Evolutionary conservation across 2,888 invertebrate genomes (phyloP).

Genomic region (Tricholauxania praeusta): DNA sequence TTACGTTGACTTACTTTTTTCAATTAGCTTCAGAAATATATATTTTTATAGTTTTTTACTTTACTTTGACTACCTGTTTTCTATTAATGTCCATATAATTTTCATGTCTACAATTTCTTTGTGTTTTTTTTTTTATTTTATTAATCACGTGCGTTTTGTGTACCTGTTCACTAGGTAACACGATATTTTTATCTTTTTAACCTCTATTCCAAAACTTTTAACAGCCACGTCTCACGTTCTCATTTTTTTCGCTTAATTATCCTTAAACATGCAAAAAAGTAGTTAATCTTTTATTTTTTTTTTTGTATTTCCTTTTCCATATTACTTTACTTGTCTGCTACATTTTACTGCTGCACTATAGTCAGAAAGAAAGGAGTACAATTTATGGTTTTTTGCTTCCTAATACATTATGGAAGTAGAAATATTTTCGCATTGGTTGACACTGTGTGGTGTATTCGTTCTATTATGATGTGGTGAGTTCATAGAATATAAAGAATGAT

Average conservation of each 20-base stretch:
- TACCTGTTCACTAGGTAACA: too few species aligned
- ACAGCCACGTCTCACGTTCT: background rate
- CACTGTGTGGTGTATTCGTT: background rate
- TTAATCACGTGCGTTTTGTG: too few species aligned
- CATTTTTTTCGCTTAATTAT: background rate
- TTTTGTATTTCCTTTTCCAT: background rate
- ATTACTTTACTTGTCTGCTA: background rate
- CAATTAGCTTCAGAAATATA: too few species aligned
- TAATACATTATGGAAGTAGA: conserved; percentile 5
- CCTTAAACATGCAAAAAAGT: conserved; percentile 4
- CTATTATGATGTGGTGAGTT: background rate
- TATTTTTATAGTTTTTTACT: too few species aligned
- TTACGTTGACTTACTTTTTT: too few species aligned
- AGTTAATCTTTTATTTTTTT: background rate
- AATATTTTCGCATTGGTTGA: background rate
- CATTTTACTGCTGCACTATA: background rate
- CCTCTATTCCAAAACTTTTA: background rate
- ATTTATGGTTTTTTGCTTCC: background rate
- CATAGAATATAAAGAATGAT: background rate
- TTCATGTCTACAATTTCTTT: too few species aligned
- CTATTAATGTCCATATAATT: too few species aligned
- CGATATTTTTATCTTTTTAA: too few species aligned
- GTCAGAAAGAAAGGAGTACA: background rate
- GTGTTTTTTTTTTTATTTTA: too few species aligned
- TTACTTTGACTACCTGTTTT: too few species aligned